Conservation (phyloP, 2,888 invertebrate species). For the Ariolimax columbianus region DNA sequence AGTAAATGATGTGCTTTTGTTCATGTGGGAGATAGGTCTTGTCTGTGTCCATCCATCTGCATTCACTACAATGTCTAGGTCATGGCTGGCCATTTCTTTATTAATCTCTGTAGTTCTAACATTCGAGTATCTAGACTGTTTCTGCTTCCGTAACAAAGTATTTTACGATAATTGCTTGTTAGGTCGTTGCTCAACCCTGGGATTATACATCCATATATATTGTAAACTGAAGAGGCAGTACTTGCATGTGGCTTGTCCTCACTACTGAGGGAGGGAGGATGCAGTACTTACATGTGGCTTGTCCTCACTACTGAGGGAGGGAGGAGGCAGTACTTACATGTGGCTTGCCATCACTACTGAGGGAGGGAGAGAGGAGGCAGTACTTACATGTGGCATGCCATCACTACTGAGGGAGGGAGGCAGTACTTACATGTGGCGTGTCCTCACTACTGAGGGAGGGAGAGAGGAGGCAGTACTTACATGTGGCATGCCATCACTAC, state of each 20-base stretch:
- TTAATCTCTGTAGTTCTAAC: too few relatives aligned
- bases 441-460: conserved; percentile 81
- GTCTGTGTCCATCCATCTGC: too few relatives aligned
- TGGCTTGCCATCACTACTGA: conserved; percentile 51
- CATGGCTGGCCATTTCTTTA: too few relatives aligned
- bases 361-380: conserved; percentile 81
- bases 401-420: background rate
- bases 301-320: background rate
- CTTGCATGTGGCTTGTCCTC: background rate
- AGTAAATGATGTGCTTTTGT: too few relatives aligned
- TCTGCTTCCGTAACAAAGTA: too few relatives aligned
- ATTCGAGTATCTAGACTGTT: too few relatives aligned
- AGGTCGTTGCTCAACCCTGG: too few relatives aligned
- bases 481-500: background rate
- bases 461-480: conserved; percentile 77
- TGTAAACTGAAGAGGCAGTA: too few relatives aligned
- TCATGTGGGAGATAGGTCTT: too few relatives aligned
- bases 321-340: background rate
- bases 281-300: background rate
- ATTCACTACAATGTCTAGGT: too few relatives aligned
- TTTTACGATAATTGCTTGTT: too few relatives aligned
- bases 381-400: background rate
- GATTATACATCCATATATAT: too few relatives aligned
- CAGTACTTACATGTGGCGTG: conserved; percentile 78
- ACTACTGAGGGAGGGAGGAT: background rate